Evolutionary conservation across 1,140 invertebrate genomes (phyloP).

Genomic region (Armadillidium nasatum): DNA sequence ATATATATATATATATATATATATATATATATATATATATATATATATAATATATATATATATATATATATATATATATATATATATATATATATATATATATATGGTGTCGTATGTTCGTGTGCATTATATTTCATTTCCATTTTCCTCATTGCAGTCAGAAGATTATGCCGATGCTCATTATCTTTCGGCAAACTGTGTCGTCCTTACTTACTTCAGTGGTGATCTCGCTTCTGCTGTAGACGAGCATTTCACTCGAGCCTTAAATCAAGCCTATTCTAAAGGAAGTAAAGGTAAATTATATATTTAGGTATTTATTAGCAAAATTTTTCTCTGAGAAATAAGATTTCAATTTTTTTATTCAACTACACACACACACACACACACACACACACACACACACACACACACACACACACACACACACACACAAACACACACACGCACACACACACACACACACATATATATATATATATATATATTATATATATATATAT

Average conservation of each 20-base stretch:
- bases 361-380: too few relatives aligned
- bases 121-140: background rate
- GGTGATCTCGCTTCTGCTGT: conserved; percentile 86
- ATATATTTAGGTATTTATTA: too few relatives aligned
- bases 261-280: conserved; percentile 57
- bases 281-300: conserved; percentile 34
- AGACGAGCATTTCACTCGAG: conserved; percentile 89
- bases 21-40: conserved; percentile 6
- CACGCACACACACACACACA: too few relatives aligned
- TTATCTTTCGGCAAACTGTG: conserved; percentile 89
- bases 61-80: conserved; percentile 1
- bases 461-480: too few relatives aligned
- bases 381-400: too few relatives aligned
- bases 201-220: conserved; percentile 76
- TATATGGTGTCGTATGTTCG: background rate
- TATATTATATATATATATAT: too few relatives aligned
- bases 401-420: too few relatives aligned
- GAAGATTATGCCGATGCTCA: conserved; percentile 49
- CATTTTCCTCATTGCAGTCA: background rate
- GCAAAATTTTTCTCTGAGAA: too few relatives aligned
- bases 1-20: conserved; percentile 4
- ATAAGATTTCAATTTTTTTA: too few relatives aligned
- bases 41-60: conserved; percentile 5
- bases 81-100: background rate
- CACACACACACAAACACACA: too few relatives aligned